Conservation (phyloP, 2,113 vertebrate genomes). For the Tychaedon coryphoeus region DNA sequence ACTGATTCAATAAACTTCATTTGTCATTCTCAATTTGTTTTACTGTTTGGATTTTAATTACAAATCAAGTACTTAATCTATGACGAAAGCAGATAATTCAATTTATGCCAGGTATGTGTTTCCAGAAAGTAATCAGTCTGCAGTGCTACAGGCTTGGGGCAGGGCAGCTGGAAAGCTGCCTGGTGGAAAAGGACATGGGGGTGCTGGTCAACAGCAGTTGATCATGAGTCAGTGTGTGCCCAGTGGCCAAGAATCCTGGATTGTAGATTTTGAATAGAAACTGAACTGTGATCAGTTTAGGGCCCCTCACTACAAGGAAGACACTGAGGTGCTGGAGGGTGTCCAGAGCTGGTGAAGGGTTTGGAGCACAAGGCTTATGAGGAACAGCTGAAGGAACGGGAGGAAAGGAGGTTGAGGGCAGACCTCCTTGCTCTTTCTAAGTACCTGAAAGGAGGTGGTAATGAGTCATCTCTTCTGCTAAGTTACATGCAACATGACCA, state of each 20-base stretch:
- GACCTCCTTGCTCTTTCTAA: background rate
- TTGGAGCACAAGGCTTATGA: background rate
- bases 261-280: background rate
- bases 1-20: background rate
- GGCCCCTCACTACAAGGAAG: background rate
- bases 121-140: background rate
- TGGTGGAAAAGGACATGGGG: background rate
- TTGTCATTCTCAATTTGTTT: background rate
- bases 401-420: background rate
- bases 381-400: background rate
- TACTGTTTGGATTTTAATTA: slow-evolving; percentile 12
- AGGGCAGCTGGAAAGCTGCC: background rate
- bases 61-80: background rate
- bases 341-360: background rate
- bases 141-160: too few relatives aligned
- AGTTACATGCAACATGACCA: rapidly evolving
- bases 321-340: rapidly evolving
- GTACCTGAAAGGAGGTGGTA: background rate
- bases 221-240: background rate
- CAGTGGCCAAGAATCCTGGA: background rate
- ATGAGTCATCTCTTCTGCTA: background rate
- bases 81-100: background rate
- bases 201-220: background rate
- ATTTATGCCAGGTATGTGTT: background rate
- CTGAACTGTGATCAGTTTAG: background rate